Evolutionary conservation across 1,140 invertebrate species (phyloP).

Genomic region (Macrosteles quadrilineatus): DNA sequence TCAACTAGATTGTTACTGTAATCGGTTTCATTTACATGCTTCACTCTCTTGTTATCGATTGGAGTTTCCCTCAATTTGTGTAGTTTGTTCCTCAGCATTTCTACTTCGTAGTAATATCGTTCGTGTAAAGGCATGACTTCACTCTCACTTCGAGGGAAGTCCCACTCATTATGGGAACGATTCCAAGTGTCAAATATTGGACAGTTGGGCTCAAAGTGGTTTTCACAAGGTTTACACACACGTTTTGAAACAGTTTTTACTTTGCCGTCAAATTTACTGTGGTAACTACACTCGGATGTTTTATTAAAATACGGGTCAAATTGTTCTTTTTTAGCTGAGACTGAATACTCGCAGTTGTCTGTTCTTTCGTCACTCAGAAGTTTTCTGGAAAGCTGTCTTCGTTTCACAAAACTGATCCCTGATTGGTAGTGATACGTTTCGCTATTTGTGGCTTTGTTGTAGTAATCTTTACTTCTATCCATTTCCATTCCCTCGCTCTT

Average conservation of each 20-base stretch:
- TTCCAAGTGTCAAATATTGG: neutral
- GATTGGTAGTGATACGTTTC: neutral
- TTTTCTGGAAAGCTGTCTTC: neutral
- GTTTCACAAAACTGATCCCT: neutral
- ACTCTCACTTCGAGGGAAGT: neutral
- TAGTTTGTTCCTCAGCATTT: slow-evolving; percentile 37
- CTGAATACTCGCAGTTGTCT: neutral
- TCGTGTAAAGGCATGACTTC: slow-evolving; percentile 30
- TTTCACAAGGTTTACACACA: slow-evolving; percentile 4
- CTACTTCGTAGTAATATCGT: slow-evolving; percentile 38
- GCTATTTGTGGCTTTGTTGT: slow-evolving; percentile 9
- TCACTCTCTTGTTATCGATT: slow-evolving; percentile 24
- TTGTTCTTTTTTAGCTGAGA: neutral
- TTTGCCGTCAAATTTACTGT: slow-evolving; percentile 5
- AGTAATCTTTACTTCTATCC: slow-evolving; percentile 22
- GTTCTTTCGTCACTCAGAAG: neutral
- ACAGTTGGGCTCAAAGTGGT: neutral
- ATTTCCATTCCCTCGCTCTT: slow-evolving; percentile 27
- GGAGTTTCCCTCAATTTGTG: slow-evolving; percentile 27
- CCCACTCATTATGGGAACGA: neutral
- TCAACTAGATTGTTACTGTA: neutral
- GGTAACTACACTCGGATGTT: neutral
- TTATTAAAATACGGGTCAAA: neutral
- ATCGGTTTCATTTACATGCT: slow-evolving; percentile 32
- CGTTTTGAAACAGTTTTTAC: neutral